These are phyloP conservation scores for Euplexia lucipara DNA, from an alignment of 2,888 invertebrate genomes.

Conservation along the genomic window DNA sequence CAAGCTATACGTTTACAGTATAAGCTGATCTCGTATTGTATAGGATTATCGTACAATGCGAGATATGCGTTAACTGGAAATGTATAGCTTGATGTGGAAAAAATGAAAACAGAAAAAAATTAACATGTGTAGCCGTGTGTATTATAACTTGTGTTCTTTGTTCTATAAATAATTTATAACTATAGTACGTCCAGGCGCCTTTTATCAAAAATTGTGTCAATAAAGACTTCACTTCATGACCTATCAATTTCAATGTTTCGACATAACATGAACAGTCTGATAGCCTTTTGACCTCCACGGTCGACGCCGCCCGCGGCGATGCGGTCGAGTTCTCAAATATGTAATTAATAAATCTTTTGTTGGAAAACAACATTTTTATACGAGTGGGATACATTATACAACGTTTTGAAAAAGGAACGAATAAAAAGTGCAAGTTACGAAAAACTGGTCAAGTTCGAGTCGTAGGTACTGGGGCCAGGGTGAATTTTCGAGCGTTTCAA, in stretches of 20 bases:
- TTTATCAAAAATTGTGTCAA: conserved; percentile 26
- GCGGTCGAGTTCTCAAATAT: neutral
- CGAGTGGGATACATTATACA: neutral
- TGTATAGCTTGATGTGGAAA: too few species aligned
- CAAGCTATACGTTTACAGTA: too few species aligned
- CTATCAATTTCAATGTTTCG: conserved; percentile 26
- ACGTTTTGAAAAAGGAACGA: too few species aligned
- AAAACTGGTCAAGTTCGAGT: too few species aligned
- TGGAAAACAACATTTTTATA: neutral
- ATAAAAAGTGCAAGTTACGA: too few species aligned
- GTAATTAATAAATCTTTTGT: neutral
- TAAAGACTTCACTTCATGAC: conserved; percentile 21
- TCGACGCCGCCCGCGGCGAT: neutral
- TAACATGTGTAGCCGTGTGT: too few species aligned
- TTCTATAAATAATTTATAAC: neutral
- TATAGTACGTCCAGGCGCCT: conserved; percentile 9
- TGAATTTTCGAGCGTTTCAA: too few species aligned
- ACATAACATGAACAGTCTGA: conserved; percentile 16
- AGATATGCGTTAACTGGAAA: too few species aligned
- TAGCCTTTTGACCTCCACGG: conserved; percentile 1
- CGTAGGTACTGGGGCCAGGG: too few species aligned
- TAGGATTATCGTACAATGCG: too few species aligned
- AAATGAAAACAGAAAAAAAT: too few species aligned
- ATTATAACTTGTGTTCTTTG: neutral
- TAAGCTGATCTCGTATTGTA: too few species aligned